These are phyloP conservation scores for Tenthredo amoena DNA, from an alignment of 2,888 invertebrate species.

Conservation along the genomic window DNA sequence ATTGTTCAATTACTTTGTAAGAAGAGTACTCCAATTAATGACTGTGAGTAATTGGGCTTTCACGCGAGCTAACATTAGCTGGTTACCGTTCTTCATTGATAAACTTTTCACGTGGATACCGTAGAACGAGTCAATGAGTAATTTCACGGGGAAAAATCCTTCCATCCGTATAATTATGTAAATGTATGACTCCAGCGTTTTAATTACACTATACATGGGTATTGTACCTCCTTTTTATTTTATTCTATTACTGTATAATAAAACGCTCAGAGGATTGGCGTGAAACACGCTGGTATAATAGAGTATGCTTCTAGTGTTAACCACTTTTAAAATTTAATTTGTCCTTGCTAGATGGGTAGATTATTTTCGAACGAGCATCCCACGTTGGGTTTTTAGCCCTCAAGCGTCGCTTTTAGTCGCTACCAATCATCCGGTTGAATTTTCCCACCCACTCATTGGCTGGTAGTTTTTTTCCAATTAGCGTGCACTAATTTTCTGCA, in stretches of 20 bases:
- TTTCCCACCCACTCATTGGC: background rate
- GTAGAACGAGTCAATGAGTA: background rate
- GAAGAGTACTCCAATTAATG: conserved; percentile 8
- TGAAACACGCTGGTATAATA: background rate
- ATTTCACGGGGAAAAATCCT: background rate
- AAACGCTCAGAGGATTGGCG: background rate
- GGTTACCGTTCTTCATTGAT: background rate
- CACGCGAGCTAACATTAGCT: background rate
- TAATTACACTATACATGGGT: background rate
- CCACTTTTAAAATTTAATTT: conserved; percentile 27
- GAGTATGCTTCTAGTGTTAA: background rate
- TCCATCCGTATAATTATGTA: background rate
- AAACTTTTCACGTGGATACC: background rate
- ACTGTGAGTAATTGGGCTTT: background rate
- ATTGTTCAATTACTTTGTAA: background rate
- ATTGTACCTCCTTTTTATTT: background rate
- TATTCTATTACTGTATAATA: background rate
- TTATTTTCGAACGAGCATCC: conserved; percentile 1
- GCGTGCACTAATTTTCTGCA: background rate
- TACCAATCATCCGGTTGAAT: background rate
- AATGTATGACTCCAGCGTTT: background rate
- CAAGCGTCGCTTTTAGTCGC: background rate
- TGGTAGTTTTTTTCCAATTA: conserved; percentile 2
- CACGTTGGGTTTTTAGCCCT: background rate
- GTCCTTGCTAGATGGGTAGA: background rate